A percentile compares a stretch with the other conserved stretches of the same genome.
These are phyloP conservation scores for Drosophila ohnishii DNA, from an alignment of 1,140 invertebrate genomes.

Conservation along the genomic window DNA sequence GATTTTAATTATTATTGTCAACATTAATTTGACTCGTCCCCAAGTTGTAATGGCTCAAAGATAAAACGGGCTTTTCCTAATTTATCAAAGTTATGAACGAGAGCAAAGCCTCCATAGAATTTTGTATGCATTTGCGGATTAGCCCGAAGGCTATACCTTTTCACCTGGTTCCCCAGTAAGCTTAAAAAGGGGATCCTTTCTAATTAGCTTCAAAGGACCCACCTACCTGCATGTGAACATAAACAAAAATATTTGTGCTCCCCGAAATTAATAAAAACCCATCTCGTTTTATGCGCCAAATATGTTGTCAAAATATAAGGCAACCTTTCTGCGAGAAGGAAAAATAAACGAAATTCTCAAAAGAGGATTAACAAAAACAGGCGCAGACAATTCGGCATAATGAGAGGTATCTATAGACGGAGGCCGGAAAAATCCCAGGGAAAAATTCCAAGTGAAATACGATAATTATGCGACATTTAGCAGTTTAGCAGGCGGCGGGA, in stretches of 20 bases:
- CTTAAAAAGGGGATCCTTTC: slow-evolving; percentile 18
- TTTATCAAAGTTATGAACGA: slow-evolving; percentile 8
- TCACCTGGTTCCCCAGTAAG: slow-evolving; percentile 5
- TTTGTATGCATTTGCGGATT: slow-evolving; percentile 7
- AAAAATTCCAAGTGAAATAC: slow-evolving; percentile 65
- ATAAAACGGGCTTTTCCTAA: slow-evolving; percentile 13
- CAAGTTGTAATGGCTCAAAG: slow-evolving; percentile 33
- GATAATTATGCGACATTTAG: slow-evolving; percentile 80
- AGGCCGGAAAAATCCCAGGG: slow-evolving; percentile 17
- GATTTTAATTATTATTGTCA: slow-evolving; percentile 74
- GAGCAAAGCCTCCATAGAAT: not conserved
- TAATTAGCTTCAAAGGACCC: slow-evolving; percentile 56
- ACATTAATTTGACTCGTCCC: slow-evolving; percentile 58
- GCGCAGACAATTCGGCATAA: slow-evolving; percentile 67
- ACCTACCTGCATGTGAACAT: slow-evolving; percentile 10
- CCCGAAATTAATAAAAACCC: slow-evolving; percentile 71
- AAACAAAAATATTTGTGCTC: slow-evolving; percentile 35
- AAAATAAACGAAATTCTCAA: slow-evolving; percentile 29
- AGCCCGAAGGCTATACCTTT: slow-evolving; percentile 11
- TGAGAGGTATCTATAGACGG: slow-evolving; percentile 52
- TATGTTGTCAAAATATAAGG: slow-evolving; percentile 47
- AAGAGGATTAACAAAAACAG: slow-evolving; percentile 25
- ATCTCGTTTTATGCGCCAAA: slow-evolving; percentile 69
- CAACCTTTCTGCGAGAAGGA: not conserved
- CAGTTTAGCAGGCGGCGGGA: slow-evolving; percentile 70